Base-by-base conservation (phyloP, 2,113 vertebrate species). In the Siphamia tubifer region DNA sequence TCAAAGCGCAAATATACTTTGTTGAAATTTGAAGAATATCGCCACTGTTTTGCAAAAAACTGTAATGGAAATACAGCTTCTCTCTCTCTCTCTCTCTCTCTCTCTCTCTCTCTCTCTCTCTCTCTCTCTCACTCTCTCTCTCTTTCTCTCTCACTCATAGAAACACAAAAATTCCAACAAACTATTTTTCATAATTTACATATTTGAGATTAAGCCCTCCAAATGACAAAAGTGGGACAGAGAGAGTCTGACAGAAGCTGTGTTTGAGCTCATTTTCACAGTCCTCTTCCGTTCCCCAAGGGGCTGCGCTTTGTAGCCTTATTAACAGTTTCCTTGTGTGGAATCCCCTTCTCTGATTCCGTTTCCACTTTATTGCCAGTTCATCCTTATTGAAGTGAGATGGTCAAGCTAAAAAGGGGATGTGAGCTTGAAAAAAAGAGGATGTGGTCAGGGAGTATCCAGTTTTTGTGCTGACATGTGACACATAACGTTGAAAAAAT, bases 381-480 rank as follows among this genome's bases (percentile, higher is more conserved):
- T 68, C 48, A 69, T 67, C 49, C 63, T 73, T 25, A 55, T 64
- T 77, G 55, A 78, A 71, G 69, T 40, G 81, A 53, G 69, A 74
- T 60, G 76, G 66, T 79, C 81, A 80, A 76, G 58, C 62, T 76
- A 74, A 65, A 91, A 92, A 90, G 86, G 81, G 87, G 91, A 92
- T 85, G 83, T 92, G 88, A 88, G 87, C 61, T 74, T n/a, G 62
- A 60, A 63, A 73, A 68, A 90, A 91, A 88, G 82, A 83, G 90
- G 89, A 92, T 89, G 88, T 85, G 67, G 75, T 71, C 47, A 39
- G 58, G 73, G 71, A 83, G 74, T 53, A 81, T 74, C 61, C 71
- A 43, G 24, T 42, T 52, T 65, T 57, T 76, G 34, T 62, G 30
- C 61, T 30, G 68, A 68, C 80, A 84, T 74, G 74, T 79, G 74